Percentiles rank a stretch among this genome's conserved stretches.
These are phyloP conservation scores for Byasa hedistus DNA, from an alignment of 2,888 invertebrate species.

Conservation along the genomic window DNA sequence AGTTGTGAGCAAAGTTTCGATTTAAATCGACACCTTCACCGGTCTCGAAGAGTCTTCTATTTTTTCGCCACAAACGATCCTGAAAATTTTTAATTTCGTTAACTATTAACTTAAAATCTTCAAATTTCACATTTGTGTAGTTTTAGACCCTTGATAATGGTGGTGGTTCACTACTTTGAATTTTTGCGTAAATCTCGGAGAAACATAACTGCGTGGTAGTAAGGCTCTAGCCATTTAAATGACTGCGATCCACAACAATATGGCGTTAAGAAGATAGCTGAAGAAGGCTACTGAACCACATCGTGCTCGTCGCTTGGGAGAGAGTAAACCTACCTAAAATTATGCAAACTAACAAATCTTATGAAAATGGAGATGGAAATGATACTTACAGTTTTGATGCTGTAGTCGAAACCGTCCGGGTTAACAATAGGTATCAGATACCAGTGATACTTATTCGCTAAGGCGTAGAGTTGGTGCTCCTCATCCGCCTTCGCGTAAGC, in stretches of 20 bases:
- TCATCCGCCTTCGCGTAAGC: conserved; percentile 55
- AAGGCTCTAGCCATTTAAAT: too few relatives aligned
- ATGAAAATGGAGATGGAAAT: too few relatives aligned
- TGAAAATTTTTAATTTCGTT: conserved; percentile 36
- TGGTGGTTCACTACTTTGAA: too few relatives aligned
- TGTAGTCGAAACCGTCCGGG: conserved; percentile 85
- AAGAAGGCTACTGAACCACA: too few relatives aligned
- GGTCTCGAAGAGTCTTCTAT: conserved; percentile 56
- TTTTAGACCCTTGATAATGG: too few relatives aligned
- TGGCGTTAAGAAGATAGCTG: too few relatives aligned
- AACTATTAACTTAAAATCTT: background rate
- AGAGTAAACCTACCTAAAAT: too few relatives aligned
- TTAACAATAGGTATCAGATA: conserved; percentile 85
- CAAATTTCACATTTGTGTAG: background rate
- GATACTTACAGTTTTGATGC: conserved; percentile 41
- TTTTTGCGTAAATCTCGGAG: too few relatives aligned
- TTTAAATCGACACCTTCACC: conserved; percentile 82
- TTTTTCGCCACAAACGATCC: conserved; percentile 84
- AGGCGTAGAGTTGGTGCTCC: conserved; percentile 48
- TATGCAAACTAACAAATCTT: too few relatives aligned
- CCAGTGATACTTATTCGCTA: conserved; percentile 81
- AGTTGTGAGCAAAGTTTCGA: conserved; percentile 81
- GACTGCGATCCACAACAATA: too few relatives aligned
- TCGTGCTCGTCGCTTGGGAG: too few relatives aligned
- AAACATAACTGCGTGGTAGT: too few relatives aligned